phyloP scores from a whole-genome alignment of 2,797 vertebrate genomes.

The Sebastes ruberrimus region DNA sequence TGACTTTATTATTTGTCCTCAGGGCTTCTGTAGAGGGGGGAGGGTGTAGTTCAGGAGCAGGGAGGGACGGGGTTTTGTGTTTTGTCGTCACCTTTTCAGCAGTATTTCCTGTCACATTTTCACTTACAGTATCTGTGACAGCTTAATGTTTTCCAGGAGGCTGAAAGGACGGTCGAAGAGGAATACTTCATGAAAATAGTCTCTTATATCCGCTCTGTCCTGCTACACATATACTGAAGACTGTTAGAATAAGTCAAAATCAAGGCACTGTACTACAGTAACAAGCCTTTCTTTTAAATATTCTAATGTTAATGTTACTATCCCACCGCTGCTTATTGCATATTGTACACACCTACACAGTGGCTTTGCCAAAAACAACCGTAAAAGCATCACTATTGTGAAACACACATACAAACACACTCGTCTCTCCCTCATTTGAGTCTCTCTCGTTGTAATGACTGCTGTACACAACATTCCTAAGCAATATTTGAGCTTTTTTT shows the following conservation, averaged over 20 bases:
- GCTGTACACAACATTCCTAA: conserved; percentile 85
- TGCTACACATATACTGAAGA: conserved; percentile 73
- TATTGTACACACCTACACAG: conserved; percentile 55
- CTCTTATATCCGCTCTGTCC: conserved; percentile 49
- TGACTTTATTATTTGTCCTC: conserved; percentile 69
- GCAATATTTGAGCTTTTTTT: conserved; percentile 83
- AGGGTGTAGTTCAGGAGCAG: conserved; percentile 32
- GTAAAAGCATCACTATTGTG: conserved; percentile 46
- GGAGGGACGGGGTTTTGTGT: conserved; percentile 20
- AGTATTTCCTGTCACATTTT: conserved; percentile 66
- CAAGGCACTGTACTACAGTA: conserved; percentile 58
- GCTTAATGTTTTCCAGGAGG: conserved; percentile 55
- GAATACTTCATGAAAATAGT: conserved; percentile 20
- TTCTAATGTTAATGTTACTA: conserved; percentile 42
- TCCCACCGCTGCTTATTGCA: conserved; percentile 57
- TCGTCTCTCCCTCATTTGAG: conserved; percentile 52
- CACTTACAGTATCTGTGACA: conserved; percentile 64
- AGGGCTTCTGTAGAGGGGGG: conserved; percentile 61
- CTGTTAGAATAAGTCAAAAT: conserved; percentile 75
- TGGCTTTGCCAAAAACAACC: conserved; percentile 39
- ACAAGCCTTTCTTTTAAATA: conserved; percentile 54
- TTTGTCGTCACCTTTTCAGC: conserved; percentile 37
- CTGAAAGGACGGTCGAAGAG: conserved; percentile 18
- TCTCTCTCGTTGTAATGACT: conserved; percentile 70
- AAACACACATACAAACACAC: conserved; percentile 50